Evolutionary conservation across 2,113 vertebrate species (phyloP).

Genomic region (Tragelaphus scriptus): DNA sequence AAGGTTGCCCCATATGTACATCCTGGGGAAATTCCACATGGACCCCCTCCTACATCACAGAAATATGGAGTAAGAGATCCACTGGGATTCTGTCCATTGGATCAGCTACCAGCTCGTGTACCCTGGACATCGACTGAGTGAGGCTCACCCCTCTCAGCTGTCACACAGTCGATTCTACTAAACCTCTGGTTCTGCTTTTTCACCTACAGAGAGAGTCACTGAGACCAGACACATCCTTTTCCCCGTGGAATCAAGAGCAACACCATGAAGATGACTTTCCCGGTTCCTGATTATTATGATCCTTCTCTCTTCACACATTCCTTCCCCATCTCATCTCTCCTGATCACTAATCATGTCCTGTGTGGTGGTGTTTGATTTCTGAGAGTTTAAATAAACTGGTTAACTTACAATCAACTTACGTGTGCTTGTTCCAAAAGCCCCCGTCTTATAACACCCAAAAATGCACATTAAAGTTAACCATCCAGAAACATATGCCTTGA

Average conservation of each 20-base stretch:
- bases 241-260: background rate
- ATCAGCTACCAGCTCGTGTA: background rate
- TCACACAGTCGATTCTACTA: background rate
- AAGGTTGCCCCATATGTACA: background rate
- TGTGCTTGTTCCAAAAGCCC: too few species aligned
- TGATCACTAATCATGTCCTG: accelerated
- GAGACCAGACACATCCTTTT: background rate
- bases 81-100: accelerated
- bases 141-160: accelerated
- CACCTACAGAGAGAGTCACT: background rate
- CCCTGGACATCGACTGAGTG: accelerated
- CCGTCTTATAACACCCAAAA: too few species aligned
- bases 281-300: background rate
- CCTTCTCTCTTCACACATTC: background rate
- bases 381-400: too few species aligned
- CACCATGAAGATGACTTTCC: background rate
- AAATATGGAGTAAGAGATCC: background rate
- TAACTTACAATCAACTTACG: too few species aligned
- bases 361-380: background rate
- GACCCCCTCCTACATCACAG: background rate
- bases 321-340: background rate
- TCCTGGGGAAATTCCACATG: background rate
- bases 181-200: background rate
- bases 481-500: too few species aligned
- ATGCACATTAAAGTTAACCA: too few species aligned